Percentiles rank a stretch among this genome's conserved stretches.
Evolutionary conservation across 2,797 vertebrate genomes (phyloP).

Genomic region (Morus bassanus): DNA sequence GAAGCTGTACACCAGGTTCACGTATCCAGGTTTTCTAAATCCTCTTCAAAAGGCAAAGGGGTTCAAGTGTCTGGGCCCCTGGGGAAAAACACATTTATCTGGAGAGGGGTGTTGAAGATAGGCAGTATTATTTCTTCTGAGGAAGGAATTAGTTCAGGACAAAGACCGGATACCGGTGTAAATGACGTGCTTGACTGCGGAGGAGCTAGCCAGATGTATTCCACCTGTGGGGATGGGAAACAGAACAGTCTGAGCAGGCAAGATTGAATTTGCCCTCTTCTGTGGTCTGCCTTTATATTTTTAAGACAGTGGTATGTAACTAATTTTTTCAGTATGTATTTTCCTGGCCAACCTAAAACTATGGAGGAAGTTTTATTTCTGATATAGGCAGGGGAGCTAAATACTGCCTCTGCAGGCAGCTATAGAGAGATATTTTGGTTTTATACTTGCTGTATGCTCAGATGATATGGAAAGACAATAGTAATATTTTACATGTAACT

Average conservation of each 20-base stretch:
- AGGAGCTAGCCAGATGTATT: neutral
- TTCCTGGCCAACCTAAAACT: neutral
- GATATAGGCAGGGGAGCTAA: neutral
- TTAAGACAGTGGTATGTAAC: neutral
- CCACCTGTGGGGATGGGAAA: neutral
- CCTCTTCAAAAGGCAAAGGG: neutral
- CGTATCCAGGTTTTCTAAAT: neutral
- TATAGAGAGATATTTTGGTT: neutral
- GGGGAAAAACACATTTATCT: neutral
- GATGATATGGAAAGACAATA: neutral
- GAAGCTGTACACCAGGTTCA: neutral
- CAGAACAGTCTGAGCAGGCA: neutral
- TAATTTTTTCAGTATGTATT: neutral
- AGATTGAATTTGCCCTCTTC: neutral
- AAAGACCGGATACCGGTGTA: neutral
- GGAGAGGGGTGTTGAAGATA: neutral
- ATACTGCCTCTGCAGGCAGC: neutral
- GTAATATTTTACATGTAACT: neutral
- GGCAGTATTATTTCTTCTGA: neutral
- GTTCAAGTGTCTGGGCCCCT: neutral
- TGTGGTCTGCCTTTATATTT: neutral
- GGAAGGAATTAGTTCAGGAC: neutral
- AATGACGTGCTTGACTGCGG: neutral
- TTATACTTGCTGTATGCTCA: neutral
- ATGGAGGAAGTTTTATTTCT: neutral